Conservation (phyloP, 2,797 vertebrate genomes). For the Pristis pectinata region DNA sequence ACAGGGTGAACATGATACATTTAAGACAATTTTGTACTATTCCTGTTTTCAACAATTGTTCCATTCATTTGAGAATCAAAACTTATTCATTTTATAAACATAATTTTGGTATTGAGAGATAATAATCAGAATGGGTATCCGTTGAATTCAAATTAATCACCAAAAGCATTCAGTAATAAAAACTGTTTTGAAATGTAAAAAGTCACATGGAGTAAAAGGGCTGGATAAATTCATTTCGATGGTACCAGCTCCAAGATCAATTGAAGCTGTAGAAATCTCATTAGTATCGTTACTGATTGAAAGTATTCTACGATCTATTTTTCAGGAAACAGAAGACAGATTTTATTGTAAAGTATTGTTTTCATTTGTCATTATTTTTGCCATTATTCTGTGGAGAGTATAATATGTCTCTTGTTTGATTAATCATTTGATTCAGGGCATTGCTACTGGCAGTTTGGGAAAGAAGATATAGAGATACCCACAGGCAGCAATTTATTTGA, state of each 20-base stretch:
- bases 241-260: neutral
- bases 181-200: neutral
- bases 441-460: neutral
- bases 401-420: slow-evolving; percentile 7
- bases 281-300: neutral
- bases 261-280: neutral
- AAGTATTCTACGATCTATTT: too few species aligned
- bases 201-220: neutral
- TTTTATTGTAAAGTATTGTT: neutral
- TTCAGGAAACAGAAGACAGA: too few species aligned
- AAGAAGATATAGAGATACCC: neutral
- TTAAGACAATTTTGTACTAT: neutral
- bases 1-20: neutral
- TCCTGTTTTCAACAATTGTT: neutral
- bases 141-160: neutral
- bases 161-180: neutral
- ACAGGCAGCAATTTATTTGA: neutral
- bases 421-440: neutral
- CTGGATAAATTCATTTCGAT: neutral
- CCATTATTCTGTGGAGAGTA: neutral
- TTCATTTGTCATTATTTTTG: neutral
- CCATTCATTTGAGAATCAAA: neutral
- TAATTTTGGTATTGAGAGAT: neutral
- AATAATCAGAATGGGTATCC: neutral
- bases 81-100: neutral